Evolutionary conservation across 1,140 invertebrate species (phyloP).

Genomic region (Doryteuthis pealeii): DNA sequence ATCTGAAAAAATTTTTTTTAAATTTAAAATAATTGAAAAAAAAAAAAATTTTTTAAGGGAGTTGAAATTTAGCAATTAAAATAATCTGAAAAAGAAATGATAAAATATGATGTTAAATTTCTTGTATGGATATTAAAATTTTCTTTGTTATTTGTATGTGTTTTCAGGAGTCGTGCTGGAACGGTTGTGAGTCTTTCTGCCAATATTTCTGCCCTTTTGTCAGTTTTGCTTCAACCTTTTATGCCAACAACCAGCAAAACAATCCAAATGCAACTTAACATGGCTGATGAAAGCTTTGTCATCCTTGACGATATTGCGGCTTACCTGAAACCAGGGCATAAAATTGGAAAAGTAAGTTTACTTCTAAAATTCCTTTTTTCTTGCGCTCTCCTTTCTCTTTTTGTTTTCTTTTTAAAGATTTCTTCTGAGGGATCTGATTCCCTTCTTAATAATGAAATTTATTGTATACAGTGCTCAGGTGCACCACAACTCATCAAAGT

Average conservation of each 20-base stretch:
- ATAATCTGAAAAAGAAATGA: too few species aligned
- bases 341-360: conserved; percentile 75
- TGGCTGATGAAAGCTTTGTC: conserved; percentile 62
- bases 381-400: not conserved
- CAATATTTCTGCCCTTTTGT: conserved; percentile 82
- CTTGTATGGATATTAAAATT: too few species aligned
- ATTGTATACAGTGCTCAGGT: too few species aligned
- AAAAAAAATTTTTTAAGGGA: too few species aligned
- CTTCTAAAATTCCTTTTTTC: not conserved
- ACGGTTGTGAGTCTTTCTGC: conserved; percentile 84
- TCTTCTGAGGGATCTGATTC: not conserved
- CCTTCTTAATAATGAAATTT: too few species aligned
- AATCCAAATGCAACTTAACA: conserved; percentile 74
- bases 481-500: too few species aligned
- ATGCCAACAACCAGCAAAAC: conserved; percentile 81
- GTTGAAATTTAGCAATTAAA: too few species aligned
- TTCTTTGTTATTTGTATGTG: too few species aligned
- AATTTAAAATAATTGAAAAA: too few species aligned
- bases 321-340: conserved; percentile 78
- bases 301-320: conserved; percentile 68
- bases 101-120: too few species aligned
- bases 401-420: not conserved
- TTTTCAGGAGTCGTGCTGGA: conserved; percentile 71
- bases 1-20: too few species aligned
- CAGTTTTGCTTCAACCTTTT: conserved; percentile 83